Evolutionary conservation across 1,140 invertebrate species (phyloP), one percentile per base, ranked within the genome.

Genomic region (Hyles vespertilio): DNA sequence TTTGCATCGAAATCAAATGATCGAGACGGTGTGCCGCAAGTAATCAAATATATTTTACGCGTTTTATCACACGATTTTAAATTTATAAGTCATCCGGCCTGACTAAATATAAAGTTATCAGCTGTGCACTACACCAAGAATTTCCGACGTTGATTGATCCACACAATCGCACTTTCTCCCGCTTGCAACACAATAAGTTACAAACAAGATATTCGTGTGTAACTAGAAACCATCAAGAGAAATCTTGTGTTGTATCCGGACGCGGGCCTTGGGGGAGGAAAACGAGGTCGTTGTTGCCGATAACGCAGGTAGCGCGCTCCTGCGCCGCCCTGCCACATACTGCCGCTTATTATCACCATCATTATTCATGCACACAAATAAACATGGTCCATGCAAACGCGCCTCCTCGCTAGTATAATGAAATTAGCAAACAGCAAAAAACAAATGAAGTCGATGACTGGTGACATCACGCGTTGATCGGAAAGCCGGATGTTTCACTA

Each of bases 401-500:
- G 22, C n/a, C n/a, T 5, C n/a, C 12, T 10, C 46, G n/a, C 12
- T 7, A n/a, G 7, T 7, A 48, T 48, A 48, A 11, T n/a, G 46
- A 48, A 34, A 48, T 47, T 48, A 56, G 40, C 52, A 54, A 43
- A 44, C 40, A 44, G 11, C n/a, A 12, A 48, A 4, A 46, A 36
- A 46, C 32, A 32, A 47, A 32, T 44, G 6, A 36, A 12, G 45
- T n/a, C 10, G 10, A 33, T 11, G 53, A 34, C 32, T 22, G 59
- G 52, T 63, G 62, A 63, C 69, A 59, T 62, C 51, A 59, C 46
- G 40, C 9, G 70, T 59, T 67, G 52, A 63, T 59, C 58, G 59
- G 56, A 74, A 74, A 77, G 72, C 78, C 76, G 76, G 76, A 81
- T 81, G 76, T 79, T 81, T 81, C 67, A 65, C 32, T 67, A 58